phyloP scores from a whole-genome alignment of 2,797 vertebrate species.

The Parauchenoglanis ngamensis region DNA sequence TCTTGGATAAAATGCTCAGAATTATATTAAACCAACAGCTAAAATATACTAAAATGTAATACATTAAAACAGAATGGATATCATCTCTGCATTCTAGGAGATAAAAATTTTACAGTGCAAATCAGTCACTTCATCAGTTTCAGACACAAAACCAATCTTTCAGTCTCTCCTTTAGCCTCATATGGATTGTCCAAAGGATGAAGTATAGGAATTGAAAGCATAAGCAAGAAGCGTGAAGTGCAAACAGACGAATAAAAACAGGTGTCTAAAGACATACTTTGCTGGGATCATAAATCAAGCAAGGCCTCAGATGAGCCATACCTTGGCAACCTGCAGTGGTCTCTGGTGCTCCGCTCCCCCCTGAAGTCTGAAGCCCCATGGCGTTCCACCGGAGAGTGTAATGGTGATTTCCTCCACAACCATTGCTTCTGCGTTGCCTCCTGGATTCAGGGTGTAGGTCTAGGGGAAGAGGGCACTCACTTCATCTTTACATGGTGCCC shows the following conservation, averaged over 20 bases:
- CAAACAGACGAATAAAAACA: slow-evolving; percentile 4
- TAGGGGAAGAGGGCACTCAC: slow-evolving; percentile 67
- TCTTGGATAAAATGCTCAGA: neutral
- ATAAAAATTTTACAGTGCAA: slow-evolving; percentile 62
- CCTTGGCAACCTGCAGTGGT: slow-evolving; percentile 97
- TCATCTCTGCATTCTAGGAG: slow-evolving; percentile 46
- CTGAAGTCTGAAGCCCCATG: slow-evolving; percentile 98
- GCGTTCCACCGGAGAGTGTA: slow-evolving; percentile 90
- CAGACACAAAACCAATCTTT: slow-evolving; percentile 55
- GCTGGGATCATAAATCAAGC: slow-evolving; percentile 15
- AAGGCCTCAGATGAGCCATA: slow-evolving; percentile 69
- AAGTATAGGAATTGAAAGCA: neutral
- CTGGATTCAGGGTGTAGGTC: slow-evolving; percentile 44
- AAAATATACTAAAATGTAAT: neutral
- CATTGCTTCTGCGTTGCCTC: slow-evolving; percentile 72
- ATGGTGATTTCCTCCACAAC: slow-evolving; percentile 90
- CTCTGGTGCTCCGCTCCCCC: slow-evolving; percentile 92
- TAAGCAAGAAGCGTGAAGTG: neutral
- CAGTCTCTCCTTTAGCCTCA: slow-evolving; percentile 23
- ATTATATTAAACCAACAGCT: neutral
- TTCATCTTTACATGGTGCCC: slow-evolving; percentile 72
- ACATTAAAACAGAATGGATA: neutral
- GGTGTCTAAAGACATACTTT: slow-evolving; percentile 1
- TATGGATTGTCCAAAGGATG: slow-evolving; percentile 6
- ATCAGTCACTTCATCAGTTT: slow-evolving; percentile 60